Base-by-base conservation (phyloP, 2,888 invertebrate species). In the Elegia similella region DNA sequence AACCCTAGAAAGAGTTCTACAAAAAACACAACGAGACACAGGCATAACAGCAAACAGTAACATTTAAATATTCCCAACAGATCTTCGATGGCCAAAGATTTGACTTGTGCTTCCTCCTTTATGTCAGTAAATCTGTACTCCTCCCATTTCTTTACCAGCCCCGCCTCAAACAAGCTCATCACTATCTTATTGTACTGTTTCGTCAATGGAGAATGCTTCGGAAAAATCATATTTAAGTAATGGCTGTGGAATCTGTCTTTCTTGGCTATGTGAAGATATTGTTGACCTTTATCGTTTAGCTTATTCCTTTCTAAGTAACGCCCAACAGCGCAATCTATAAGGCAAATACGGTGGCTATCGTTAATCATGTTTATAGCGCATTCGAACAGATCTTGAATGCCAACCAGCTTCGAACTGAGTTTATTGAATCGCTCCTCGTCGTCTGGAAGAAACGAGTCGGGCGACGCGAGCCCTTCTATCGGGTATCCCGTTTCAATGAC, bases 61-160 rank as follows among this genome's bases (percentile, higher is more conserved):
- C 74, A 60, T 65, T 84, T 68, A 52, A 88, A 87, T 60, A 90
- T 75, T 29, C 82, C 84, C 42, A 69, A 69, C 6, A 88, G 69
- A 55, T 88, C 85, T 1, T 75, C 65, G 68, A 88, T 73, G 5
- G 70, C 68, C 10, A 91, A 59, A 0, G 86, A 67, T 62, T 84
- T 86, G 3, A 81, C 62, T 0, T 74, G 72, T 1, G 76, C 74
- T 42, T 88, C 90, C 42, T 82, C 81, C 65, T 84, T 89, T 42
- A 88, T 80, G 42, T 80, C 78, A 8, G 74, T 75, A 59, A 71
- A 88, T 56, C 80, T 78, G 55, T 84, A 88, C 52, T 86, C 76
- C 62, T 89, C 88, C 92, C 92, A 92, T 75, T 91, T 88, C 13
- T 65, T 76, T 46, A 92, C 69, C 8, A 92, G 68, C 0, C 92